Conservation (phyloP, 2,113 vertebrate species). For the Reinhardtius hippoglossoides region DNA sequence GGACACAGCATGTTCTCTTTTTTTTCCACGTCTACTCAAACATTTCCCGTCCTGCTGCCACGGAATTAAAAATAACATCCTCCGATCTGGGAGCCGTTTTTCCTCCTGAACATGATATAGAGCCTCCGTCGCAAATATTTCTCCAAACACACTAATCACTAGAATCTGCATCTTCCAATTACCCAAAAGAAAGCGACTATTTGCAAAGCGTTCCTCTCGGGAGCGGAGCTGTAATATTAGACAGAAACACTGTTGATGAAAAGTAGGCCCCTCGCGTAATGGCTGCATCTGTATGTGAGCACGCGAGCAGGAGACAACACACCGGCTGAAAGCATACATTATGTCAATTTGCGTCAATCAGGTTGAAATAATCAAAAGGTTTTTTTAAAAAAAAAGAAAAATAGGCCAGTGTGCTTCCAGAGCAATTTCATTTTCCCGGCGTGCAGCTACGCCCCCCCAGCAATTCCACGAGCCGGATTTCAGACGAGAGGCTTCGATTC, state of each 20-base stretch:
- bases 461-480: slow-evolving; percentile 44
- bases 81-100: background rate
- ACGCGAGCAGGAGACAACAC: slow-evolving; percentile 12
- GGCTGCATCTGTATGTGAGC: slow-evolving; percentile 35
- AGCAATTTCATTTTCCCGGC: slow-evolving; percentile 38
- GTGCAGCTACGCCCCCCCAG: slow-evolving; percentile 24
- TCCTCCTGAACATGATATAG: slow-evolving; percentile 14
- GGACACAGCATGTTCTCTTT: background rate
- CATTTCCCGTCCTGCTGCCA: too few relatives aligned
- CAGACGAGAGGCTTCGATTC: slow-evolving; percentile 57
- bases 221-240: slow-evolving; percentile 15
- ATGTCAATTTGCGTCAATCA: slow-evolving; percentile 56
- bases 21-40: too few relatives aligned
- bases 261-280: slow-evolving; percentile 15
- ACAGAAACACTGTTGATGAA: slow-evolving; percentile 12
- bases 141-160: slow-evolving; percentile 32
- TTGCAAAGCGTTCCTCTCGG: slow-evolving; percentile 25
- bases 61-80: too few relatives aligned
- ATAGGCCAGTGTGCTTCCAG: slow-evolving; percentile 19
- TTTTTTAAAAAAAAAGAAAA: slow-evolving; percentile 15
- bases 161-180: slow-evolving; percentile 46
- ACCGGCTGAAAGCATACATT: slow-evolving; percentile 41
- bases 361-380: slow-evolving; percentile 45
- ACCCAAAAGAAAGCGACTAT: slow-evolving; percentile 41
- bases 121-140: slow-evolving; percentile 32